Evolutionary conservation across 2,888 invertebrate species (phyloP).

Genomic region (Eristalis arbustorum): DNA sequence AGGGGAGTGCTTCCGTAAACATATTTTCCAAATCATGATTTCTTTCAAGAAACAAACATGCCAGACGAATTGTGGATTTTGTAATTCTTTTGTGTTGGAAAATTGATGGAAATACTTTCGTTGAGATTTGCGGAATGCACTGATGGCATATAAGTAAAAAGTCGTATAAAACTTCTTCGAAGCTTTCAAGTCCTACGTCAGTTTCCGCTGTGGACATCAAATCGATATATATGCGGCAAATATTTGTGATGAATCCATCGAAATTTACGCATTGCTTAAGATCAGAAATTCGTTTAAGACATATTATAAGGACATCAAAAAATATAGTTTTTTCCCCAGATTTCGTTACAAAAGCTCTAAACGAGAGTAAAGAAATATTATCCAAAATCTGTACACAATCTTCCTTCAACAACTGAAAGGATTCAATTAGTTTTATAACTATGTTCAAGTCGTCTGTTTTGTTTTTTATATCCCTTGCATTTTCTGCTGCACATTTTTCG

Average conservation of each 20-base stretch:
- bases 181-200: constrained; percentile 81
- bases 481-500: constrained; percentile 71
- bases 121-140: constrained; percentile 81
- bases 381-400: constrained; percentile 76
- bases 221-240: constrained; percentile 80
- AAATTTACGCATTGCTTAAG: constrained; percentile 73
- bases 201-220: constrained; percentile 79
- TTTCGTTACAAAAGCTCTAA: constrained; percentile 75
- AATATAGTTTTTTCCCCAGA: constrained; percentile 79
- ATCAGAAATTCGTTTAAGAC: constrained; percentile 81
- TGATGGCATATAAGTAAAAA: constrained; percentile 85
- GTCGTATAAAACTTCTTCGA: constrained; percentile 82
- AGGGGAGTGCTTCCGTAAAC: constrained; percentile 73
- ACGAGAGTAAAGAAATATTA: constrained; percentile 77
- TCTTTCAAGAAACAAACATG: constrained; percentile 82
- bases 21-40: constrained; percentile 59
- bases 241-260: constrained; percentile 78
- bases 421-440: constrained; percentile 74
- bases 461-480: constrained; percentile 38
- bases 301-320: constrained; percentile 81
- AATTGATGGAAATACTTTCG: constrained; percentile 82
- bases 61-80: constrained; percentile 83
- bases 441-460: constrained; percentile 72
- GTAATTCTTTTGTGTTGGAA: constrained; percentile 81
- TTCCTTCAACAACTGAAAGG: constrained; percentile 74